Base-by-base conservation (phyloP, 2,113 vertebrate genomes). In the Triplophysa tibetana region DNA sequence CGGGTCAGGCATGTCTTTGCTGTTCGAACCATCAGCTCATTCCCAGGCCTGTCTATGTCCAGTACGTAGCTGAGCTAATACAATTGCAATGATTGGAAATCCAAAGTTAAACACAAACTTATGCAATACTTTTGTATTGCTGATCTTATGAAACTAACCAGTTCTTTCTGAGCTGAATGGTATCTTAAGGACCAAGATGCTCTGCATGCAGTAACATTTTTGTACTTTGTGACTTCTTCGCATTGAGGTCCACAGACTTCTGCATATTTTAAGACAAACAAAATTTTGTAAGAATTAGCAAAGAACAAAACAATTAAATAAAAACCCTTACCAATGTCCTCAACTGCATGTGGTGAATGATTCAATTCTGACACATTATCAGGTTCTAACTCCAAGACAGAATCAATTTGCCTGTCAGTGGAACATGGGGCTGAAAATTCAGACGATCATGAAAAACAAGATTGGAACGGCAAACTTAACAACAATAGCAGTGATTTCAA, bases 1-100 rank as follows among this genome's bases (percentile, higher is more conserved):
- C 41, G 45, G 12, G 23, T 64, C 4, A 77, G 45, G 61, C 41
- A 54, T 14, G 41, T 8, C 2, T 68, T 78, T 16, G 19, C 43
- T 8, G 63, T 78, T 66, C 24, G 10, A 29, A 78, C 50, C 56
- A 54, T 78, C n/a, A 68, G 48, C 64, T 78, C 24, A 17, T 63
- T 48, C 26, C 50, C 50, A 41, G 76, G 76, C 8, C 50, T 78
- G 11, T 68, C 63, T 19, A 48, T 45, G 61, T 67, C 64, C 12
- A 78, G 48, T 21, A 68, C 48, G 12, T 78, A 78, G 45, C 24
- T 21, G 23, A 78, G 48, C 63, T 78, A 41, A 24, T 72, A 52
- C 33, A 64, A 1, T 50, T 14, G 38, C 33, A 73, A 12, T 38
- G 62, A 4, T 33, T 33, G 33, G 33, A 33, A 33, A 33, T 33